These are phyloP conservation scores for Euura lappo DNA, from an alignment of 1,140 invertebrate species.

Conservation along the genomic window DNA sequence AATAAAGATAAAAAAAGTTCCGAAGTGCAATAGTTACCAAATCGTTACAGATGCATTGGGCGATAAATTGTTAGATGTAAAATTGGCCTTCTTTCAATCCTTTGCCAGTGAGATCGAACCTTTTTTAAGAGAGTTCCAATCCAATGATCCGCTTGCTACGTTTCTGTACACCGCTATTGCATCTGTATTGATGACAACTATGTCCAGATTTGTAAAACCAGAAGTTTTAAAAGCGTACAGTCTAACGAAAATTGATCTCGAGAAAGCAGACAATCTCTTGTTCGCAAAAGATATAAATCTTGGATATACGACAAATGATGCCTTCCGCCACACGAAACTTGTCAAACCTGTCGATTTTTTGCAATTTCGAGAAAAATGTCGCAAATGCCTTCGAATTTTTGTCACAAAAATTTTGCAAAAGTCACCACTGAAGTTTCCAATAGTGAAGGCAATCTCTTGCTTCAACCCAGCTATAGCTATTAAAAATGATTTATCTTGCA, in stretches of 20 bases:
- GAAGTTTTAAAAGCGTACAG: constrained; percentile 11
- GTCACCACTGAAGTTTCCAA: constrained; percentile 18
- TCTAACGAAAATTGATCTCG: constrained; percentile 16
- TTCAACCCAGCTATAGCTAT: constrained; percentile 22
- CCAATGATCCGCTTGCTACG: constrained; percentile 23
- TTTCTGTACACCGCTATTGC: constrained; percentile 24
- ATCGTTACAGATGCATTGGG: constrained; percentile 16
- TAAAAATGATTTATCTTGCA: not conserved
- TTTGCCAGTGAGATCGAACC: constrained; percentile 26
- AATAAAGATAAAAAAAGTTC: constrained; percentile 16
- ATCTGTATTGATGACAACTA: constrained; percentile 12
- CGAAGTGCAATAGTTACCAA: constrained; percentile 22
- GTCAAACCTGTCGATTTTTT: constrained; percentile 18
- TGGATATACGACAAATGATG: constrained; percentile 22
- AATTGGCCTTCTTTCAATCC: constrained; percentile 31
- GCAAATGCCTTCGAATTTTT: constrained; percentile 18
- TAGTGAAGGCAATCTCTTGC: constrained; percentile 19
- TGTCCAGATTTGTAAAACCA: constrained; percentile 22
- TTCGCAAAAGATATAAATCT: constrained; percentile 12
- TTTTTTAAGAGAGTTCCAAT: constrained; percentile 31
- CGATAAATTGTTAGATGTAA: constrained; percentile 25
- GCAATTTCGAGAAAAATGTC: constrained; percentile 22
- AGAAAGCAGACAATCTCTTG: constrained; percentile 21
- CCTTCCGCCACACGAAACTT: constrained; percentile 15
- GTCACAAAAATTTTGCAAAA: constrained; percentile 12